These are phyloP conservation scores for Lepus timidus DNA, from an alignment of 2,113 vertebrate species.

Conservation along the genomic window DNA sequence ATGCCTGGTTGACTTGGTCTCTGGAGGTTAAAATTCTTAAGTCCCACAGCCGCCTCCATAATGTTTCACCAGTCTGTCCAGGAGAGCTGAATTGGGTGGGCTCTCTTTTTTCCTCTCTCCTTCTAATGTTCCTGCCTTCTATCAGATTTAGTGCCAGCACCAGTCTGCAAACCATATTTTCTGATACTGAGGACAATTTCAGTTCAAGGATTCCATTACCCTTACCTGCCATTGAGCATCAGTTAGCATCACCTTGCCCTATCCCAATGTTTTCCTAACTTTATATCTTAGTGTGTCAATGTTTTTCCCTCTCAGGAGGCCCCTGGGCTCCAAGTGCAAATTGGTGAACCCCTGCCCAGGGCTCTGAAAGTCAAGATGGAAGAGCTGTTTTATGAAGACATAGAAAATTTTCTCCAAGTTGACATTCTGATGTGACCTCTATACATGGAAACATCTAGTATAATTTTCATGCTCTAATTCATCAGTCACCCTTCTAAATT, in stretches of 20 bases:
- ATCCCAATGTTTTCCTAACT: not conserved
- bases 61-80: not conserved
- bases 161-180: not conserved
- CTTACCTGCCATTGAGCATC: not conserved
- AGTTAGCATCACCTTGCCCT: not conserved
- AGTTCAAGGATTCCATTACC: not conserved
- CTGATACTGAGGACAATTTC: not conserved
- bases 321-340: not conserved
- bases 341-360: not conserved
- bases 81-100: not conserved
- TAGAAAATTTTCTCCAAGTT: not conserved
- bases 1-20: not conserved
- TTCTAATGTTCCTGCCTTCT: not conserved
- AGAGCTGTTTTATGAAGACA: not conserved
- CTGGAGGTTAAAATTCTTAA: not conserved
- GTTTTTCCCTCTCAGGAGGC: not conserved
- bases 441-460: not conserved
- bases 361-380: not conserved
- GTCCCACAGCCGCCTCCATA: not conserved
- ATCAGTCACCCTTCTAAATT: not conserved
- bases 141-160: not conserved
- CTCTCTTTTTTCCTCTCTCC: not conserved
- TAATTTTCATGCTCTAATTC: constrained; percentile 13
- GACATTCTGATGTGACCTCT: not conserved
- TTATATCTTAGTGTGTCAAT: not conserved